phyloP scores from a whole-genome alignment of 2,113 vertebrate species.

The Rhea pennata region DNA sequence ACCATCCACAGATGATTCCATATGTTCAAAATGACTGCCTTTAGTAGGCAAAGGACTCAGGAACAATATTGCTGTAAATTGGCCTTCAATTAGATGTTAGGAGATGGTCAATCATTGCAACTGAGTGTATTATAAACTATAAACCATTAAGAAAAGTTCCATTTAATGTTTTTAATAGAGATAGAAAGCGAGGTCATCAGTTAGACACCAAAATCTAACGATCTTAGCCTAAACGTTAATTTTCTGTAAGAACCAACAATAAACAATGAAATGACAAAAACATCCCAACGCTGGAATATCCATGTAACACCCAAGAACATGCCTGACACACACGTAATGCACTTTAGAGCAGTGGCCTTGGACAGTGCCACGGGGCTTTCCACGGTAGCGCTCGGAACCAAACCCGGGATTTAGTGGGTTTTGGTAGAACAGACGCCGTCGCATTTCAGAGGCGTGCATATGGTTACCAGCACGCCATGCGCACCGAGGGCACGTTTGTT shows the following conservation, averaged over 20 bases:
- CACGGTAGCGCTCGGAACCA: not conserved
- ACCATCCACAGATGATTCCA: not conserved
- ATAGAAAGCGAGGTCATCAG: not conserved
- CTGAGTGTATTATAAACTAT: not conserved
- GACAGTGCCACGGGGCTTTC: not conserved
- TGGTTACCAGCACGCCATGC: not conserved
- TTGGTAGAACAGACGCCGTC: not conserved
- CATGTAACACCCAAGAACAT: fast-evolving
- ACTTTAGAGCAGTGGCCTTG: not conserved
- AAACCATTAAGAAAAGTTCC: not conserved
- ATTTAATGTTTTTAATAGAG: not conserved
- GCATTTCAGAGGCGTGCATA: fast-evolving
- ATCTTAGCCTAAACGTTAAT: not conserved
- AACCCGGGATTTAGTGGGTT: not conserved
- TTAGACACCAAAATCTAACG: not conserved
- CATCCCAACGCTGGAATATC: not conserved
- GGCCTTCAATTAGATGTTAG: not conserved
- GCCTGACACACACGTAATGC: fast-evolving
- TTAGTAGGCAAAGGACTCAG: not conserved
- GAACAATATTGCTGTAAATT: not conserved
- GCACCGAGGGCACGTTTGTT: fast-evolving
- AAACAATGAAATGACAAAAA: not conserved
- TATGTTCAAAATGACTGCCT: not conserved
- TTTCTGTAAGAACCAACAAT: not conserved
- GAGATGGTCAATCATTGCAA: not conserved